Base-by-base conservation (phyloP, 2,797 vertebrate genomes). In the Anisognathus igniventris region DNA sequence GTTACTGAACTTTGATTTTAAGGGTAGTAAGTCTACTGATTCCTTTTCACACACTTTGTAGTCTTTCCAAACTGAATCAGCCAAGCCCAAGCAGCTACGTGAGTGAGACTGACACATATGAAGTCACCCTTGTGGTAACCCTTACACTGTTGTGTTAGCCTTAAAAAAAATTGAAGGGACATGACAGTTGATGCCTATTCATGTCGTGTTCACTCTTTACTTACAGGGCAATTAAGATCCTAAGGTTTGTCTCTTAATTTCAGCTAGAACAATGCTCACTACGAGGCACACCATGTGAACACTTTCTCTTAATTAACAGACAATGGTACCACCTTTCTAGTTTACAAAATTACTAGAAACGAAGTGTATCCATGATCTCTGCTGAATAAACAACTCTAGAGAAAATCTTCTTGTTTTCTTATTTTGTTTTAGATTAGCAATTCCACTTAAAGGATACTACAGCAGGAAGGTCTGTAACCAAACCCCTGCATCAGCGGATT, bases 301-400 rank as follows among this genome's bases (percentile, higher is more conserved):
- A 70, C 44, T 88, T 54, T 31, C 27, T 74, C 65, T 76, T 89
- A 84, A 92, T 62, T 56, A 73, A 73, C 27, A 84, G 42, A 73
- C 74, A 92, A 87, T 9, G 1, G 1, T 27, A 67, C 21, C 4
- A 6, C 74, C 40, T 87, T 68, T 48, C 39, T 74, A 17, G 74
- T 85, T 85, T 42, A 79, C 83, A 88, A 80, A 95, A 76, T 77
- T 1, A 75, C 50, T 57, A 53, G 54, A 70, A 94, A 61, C 18
- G 53, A 71, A 66, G 48, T 14, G 61, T 71, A 22, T 19, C 28
- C 28, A 74, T 71, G 53, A 62, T 54, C 27, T 89, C 68, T 51
- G 50, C 45, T 5, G 4, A 67, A 73, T 60, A 44, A 74, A 88
- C 31, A 71, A 30, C 35, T 71, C 24, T 1, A 76, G 25, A 72